Percentiles rank a stretch among this genome's conserved stretches.
These are phyloP conservation scores for Choreutis nemorana DNA, from an alignment of 2,888 invertebrate genomes.

Conservation along the genomic window DNA sequence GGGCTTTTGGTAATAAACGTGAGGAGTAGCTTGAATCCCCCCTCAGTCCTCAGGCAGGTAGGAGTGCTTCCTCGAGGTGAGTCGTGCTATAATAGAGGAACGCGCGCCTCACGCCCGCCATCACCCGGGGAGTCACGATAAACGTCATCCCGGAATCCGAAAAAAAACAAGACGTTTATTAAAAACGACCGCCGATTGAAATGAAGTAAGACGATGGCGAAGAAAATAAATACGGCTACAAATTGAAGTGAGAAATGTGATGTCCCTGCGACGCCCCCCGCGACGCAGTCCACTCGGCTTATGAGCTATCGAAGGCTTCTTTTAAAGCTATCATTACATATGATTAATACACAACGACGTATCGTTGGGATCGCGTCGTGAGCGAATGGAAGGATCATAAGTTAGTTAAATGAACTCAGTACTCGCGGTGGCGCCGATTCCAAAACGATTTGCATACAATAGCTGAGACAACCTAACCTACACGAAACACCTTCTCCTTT, in stretches of 20 bases:
- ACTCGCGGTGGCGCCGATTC: constrained; percentile 24
- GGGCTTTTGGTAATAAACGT: constrained; percentile 55
- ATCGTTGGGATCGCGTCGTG: constrained; percentile 41
- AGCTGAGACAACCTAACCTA: too few relatives aligned
- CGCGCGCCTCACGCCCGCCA: constrained; percentile 26
- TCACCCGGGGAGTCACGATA: constrained; percentile 57
- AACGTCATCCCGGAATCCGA: constrained; percentile 61
- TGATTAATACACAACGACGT: constrained; percentile 41
- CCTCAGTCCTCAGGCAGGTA: too few relatives aligned
- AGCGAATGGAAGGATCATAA: constrained; percentile 30
- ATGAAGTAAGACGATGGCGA: constrained; percentile 46
- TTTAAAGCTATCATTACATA: constrained; percentile 35
- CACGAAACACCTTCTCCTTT: constrained; percentile 19
- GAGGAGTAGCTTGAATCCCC: constrained; percentile 50
- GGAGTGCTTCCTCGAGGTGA: too few relatives aligned
- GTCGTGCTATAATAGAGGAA: constrained; percentile 50
- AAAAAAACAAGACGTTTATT: constrained; percentile 45
- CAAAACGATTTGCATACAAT: constrained; percentile 53
- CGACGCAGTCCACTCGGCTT: constrained; percentile 23
- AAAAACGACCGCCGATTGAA: constrained; percentile 47
- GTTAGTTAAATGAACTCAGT: constrained; percentile 44
- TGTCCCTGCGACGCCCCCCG: constrained; percentile 48
- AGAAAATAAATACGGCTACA: constrained; percentile 51
- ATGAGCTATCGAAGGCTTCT: constrained; percentile 17
- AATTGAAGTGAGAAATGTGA: constrained; percentile 61